Percentiles rank a stretch among this genome's conserved stretches.
Evolutionary conservation across 2,888 invertebrate species (phyloP).

Genomic region (Amiota communis): DNA sequence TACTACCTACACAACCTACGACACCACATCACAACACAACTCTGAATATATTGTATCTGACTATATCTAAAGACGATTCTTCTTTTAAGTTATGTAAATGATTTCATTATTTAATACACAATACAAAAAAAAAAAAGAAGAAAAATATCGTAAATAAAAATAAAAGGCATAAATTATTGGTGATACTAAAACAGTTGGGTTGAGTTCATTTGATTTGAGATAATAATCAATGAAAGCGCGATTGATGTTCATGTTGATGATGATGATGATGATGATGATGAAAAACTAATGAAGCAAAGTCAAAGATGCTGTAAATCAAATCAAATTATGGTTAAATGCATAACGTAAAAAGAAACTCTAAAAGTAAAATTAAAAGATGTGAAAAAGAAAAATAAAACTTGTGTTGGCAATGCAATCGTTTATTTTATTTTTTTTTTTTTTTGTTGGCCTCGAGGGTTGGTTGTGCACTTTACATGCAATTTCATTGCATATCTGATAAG

Average conservation of each 20-base stretch:
- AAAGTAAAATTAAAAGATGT: no score
- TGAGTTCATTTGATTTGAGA: no score
- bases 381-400: no score
- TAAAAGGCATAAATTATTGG: conserved; percentile 35
- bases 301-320: conserved; percentile 38
- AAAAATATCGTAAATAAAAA: not conserved
- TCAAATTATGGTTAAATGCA: not conserved
- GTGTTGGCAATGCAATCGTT: no score
- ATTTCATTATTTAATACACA: not conserved
- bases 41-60: not conserved
- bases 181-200: not conserved
- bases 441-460: not conserved
- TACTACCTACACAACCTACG: conserved; percentile 4
- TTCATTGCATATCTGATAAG: conserved; percentile 21
- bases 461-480: conserved; percentile 11
- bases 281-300: conserved; percentile 43
- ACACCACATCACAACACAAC: not conserved
- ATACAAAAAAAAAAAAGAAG: not conserved
- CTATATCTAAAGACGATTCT: not conserved
- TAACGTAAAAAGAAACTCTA: no score
- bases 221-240: conserved; percentile 25
- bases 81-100: conserved; percentile 16
- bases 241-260: not conserved
- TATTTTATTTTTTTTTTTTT: no score
- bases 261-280: conserved; percentile 37